Base-by-base conservation (phyloP, 1,140 invertebrate genomes). In the Pogonognathellus flavescens region DNA sequence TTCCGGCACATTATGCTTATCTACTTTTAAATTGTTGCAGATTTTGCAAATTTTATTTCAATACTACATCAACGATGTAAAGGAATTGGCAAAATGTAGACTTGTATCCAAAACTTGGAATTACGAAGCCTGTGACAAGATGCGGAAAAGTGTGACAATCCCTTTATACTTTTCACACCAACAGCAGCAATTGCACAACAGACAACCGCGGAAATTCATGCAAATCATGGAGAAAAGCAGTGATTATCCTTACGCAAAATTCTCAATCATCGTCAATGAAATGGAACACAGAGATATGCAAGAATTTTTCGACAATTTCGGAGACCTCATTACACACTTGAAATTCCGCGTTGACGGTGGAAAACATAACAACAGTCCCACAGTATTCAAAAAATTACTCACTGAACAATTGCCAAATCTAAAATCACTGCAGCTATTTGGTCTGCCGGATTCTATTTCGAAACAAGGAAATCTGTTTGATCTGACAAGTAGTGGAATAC, bases 291-390 rank as follows among this genome's bases (percentile, higher is more conserved):
- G 5, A 20, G 70, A 31, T 76, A 18, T 18, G 13, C 70, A 76
- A 50, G 70, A 76, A n/a, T 76, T 49, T n/a, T 76, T 76, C 10
- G 70, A 76, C 7, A 76, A 41, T 20, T 76, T 76, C 14, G 70
- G 70, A 8, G 70, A 76, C 11, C 4, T 76, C 14, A 76, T 76
- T 31, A 76, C 70, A 0, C 70, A 76, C 16, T 50, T 76, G n/a
- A 76, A 76, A 50, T 76, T 76, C 10, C 70, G 70, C n/a, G 49
- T 76, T 14, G 70, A 76, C 70, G 70, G 70, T 8, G 70, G 70
- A 8, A 76, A 76, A 18, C 13, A n/a, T 16, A 76, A 76, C 25
- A 76, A 76, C 31, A 76, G 31, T 76, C 70, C 70, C 1, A 11
- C 18, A 10, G 25, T n/a, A 76, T 76, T 76, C 41, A 76, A 76